phyloP scores from a whole-genome alignment of 2,888 invertebrate species.

The Pollenia labialis region DNA sequence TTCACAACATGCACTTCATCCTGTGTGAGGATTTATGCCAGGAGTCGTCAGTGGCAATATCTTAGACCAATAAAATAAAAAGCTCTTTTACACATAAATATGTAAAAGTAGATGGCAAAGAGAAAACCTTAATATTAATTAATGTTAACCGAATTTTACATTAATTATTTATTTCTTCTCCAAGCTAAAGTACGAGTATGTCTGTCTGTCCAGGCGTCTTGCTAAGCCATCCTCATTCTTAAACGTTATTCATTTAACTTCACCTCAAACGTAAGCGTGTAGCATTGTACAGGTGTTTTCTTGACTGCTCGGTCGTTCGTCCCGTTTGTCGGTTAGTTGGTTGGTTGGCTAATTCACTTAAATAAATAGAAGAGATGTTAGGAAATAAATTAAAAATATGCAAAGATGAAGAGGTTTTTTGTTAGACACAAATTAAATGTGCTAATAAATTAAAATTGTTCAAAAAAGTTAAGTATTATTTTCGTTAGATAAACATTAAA shows the following conservation, averaged over 20 bases:
- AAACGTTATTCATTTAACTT: no score
- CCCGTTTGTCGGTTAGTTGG: neutral
- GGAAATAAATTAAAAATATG: constrained; percentile 33
- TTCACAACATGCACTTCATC: neutral
- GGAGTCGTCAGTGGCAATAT: neutral
- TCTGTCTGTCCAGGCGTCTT: neutral
- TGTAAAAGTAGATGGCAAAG: constrained; percentile 7
- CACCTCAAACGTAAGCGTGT: neutral
- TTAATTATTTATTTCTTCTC: constrained; percentile 54
- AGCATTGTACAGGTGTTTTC: constrained; percentile 13
- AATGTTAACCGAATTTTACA: constrained; percentile 66
- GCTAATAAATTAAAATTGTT: constrained; percentile 35
- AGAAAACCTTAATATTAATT: constrained; percentile 63
- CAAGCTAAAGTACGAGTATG: neutral
- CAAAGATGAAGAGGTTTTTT: neutral
- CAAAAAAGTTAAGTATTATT: neutral
- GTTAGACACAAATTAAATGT: neutral
- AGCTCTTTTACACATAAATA: constrained; percentile 12
- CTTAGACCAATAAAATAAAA: constrained; percentile 6
- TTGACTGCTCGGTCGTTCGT: neutral
- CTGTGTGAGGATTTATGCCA: neutral
- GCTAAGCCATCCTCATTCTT: neutral
- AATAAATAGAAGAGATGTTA: constrained; percentile 20
- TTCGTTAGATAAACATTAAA: neutral
- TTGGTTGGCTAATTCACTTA: neutral